A percentile compares a stretch with the other conserved stretches of the same genome.
These are phyloP conservation scores for Nephrocerus scutellatus DNA, from an alignment of 2,888 invertebrate genomes.

Conservation along the genomic window DNA sequence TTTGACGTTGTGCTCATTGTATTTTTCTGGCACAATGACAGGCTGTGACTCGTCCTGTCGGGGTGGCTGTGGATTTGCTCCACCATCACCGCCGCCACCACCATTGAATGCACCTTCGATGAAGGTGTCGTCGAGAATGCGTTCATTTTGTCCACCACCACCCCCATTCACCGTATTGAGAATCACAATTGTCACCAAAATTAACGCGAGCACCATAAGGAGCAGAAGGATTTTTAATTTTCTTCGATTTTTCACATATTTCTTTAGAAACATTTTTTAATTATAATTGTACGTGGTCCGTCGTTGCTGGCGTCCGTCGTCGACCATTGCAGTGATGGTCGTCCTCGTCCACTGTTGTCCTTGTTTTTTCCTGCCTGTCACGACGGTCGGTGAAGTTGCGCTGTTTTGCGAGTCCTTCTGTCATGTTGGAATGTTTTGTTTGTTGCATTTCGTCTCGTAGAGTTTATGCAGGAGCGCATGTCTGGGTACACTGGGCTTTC, in stretches of 20 bases:
- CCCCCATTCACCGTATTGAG: conserved; percentile 30
- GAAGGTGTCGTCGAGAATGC: conserved; percentile 36
- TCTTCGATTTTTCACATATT: conserved; percentile 45
- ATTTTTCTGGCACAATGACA: conserved; percentile 45
- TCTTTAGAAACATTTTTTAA: conserved; percentile 44
- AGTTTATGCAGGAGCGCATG: too few relatives aligned
- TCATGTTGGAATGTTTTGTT: too few relatives aligned
- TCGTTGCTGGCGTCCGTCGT: too few relatives aligned
- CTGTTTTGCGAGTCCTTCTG: too few relatives aligned
- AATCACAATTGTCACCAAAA: conserved; percentile 40
- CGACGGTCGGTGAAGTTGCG: too few relatives aligned
- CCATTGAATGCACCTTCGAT: conserved; percentile 32
- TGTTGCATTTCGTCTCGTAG: too few relatives aligned
- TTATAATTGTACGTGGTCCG: too few relatives aligned
- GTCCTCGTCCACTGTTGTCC: too few relatives aligned
- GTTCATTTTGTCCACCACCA: conserved; percentile 29
- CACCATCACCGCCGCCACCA: conserved; percentile 6
- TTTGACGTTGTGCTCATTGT: conserved; percentile 44
- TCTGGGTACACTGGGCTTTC: too few relatives aligned
- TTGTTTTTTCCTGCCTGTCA: too few relatives aligned
- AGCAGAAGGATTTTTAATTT: conserved; percentile 42
- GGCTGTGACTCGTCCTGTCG: conserved; percentile 32
- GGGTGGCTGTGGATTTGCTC: conserved; percentile 14
- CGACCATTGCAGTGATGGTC: conserved; percentile 7
- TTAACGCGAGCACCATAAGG: conserved; percentile 36